Percentiles rank a stretch among this genome's conserved stretches.
Conservation (phyloP, 2,888 invertebrate genomes). For the Pyrochroa serraticornis region DNA sequence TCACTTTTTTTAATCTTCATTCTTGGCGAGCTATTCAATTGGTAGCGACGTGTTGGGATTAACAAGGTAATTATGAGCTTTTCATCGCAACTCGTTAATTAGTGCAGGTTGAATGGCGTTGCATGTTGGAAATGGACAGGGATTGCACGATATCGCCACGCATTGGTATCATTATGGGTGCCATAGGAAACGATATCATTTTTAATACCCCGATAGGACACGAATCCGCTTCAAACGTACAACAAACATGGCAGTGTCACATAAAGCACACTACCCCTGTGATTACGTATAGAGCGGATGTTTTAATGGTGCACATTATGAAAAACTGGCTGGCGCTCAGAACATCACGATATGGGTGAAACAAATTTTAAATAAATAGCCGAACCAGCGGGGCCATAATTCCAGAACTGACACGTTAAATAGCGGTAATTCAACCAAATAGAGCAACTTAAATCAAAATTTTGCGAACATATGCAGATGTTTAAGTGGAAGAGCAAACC, state of each 20-base stretch:
- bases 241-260: conserved; percentile 35
- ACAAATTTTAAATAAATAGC: conserved; percentile 18
- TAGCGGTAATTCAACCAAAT: too few species aligned
- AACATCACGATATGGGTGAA: conserved; percentile 12
- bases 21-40: too few species aligned
- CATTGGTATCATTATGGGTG: conserved; percentile 25
- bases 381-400: neutral
- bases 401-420: too few species aligned
- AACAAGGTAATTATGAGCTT: neutral
- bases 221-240: conserved; percentile 32
- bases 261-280: conserved; percentile 34
- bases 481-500: too few species aligned
- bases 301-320: conserved; percentile 31
- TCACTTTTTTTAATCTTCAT: too few species aligned
- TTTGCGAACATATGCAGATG: too few species aligned
- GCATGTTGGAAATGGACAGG: conserved; percentile 26
- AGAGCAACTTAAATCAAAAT: too few species aligned
- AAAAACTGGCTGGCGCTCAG: conserved; percentile 24
- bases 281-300: conserved; percentile 33
- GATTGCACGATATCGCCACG: conserved; percentile 21
- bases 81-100: conserved; percentile 4
- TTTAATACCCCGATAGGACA: conserved; percentile 30
- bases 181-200: conserved; percentile 31
- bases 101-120: conserved; percentile 13
- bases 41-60: too few species aligned